Evolutionary conservation across 2,113 vertebrate species (phyloP).

Genomic region (Arvicanthis niloticus): DNA sequence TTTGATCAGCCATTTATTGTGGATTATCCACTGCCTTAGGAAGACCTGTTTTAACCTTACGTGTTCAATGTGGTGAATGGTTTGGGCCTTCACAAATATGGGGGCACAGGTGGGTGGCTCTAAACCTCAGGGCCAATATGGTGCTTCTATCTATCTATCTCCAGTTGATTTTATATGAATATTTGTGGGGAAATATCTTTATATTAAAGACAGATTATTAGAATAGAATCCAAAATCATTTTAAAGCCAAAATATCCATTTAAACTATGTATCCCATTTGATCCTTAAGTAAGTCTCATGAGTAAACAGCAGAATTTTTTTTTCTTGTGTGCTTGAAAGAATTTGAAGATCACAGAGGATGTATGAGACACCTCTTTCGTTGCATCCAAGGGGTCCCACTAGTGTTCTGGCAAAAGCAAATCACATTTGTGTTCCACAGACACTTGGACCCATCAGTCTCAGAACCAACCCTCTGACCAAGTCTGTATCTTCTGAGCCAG

Average conservation of each 20-base stretch:
- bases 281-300: conserved; percentile 24
- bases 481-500: neutral
- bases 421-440: neutral
- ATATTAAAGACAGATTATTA: conserved; percentile 61
- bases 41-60: neutral
- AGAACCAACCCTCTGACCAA: neutral
- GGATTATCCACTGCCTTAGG: neutral
- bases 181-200: conserved; percentile 5
- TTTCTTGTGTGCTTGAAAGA: neutral
- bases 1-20: neutral
- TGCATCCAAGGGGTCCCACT: neutral
- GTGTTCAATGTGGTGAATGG: neutral
- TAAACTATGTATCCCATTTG: neutral
- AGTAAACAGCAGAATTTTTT: neutral
- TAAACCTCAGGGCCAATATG: neutral
- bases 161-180: conserved; percentile 40
- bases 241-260: conserved; percentile 31
- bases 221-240: conserved; percentile 40
- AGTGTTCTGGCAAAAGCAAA: neutral
- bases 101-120: neutral
- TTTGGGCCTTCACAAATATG: neutral
- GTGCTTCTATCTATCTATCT: neutral
- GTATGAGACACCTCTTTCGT: neutral
- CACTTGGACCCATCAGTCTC: neutral
- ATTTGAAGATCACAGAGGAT: neutral